A percentile compares a stretch with the other conserved stretches of the same genome.
Evolutionary conservation across 2,888 invertebrate genomes (phyloP).

Genomic region (Drepanosiphum platanoidis): DNA sequence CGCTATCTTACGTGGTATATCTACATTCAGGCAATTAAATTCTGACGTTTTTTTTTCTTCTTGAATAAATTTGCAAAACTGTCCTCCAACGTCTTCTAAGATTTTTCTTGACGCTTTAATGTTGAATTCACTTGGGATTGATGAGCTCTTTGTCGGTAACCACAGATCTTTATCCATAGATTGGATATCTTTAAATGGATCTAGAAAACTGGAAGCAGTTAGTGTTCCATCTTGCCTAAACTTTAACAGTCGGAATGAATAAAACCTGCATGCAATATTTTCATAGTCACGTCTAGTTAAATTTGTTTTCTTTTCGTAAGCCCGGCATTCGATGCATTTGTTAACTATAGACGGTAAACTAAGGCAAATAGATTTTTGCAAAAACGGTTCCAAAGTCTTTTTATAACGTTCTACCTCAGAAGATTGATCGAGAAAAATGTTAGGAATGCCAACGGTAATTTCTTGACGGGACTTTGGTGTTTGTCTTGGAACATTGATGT

Average conservation of each 20-base stretch:
- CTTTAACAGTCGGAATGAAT: conserved; percentile 90
- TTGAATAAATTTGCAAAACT: conserved; percentile 91
- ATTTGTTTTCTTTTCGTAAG: conserved; percentile 84
- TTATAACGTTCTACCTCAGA: conserved; percentile 67
- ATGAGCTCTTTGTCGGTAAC: conserved; percentile 81
- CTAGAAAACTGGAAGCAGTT: conserved; percentile 92
- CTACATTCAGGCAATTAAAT: neutral
- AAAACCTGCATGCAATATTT: conserved; percentile 95
- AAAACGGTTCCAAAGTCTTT: conserved; percentile 82
- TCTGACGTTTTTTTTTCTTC: conserved; percentile 88
- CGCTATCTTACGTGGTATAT: conserved; percentile 74
- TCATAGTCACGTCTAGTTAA: conserved; percentile 80
- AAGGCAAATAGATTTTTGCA: conserved; percentile 88
- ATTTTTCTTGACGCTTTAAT: conserved; percentile 89
- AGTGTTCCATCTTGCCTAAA: conserved; percentile 89
- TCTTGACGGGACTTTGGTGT: neutral
- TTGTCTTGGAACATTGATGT: neutral
- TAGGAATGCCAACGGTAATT: neutral
- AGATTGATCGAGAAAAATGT: conserved; percentile 24
- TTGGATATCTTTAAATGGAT: conserved; percentile 83
- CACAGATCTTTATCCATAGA: conserved; percentile 80
- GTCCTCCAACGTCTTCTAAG: conserved; percentile 88
- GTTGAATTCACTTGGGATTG: conserved; percentile 78
- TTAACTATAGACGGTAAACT: conserved; percentile 87
- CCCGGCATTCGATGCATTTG: conserved; percentile 93